Conservation (phyloP, 2,888 invertebrate genomes). For the Xylota sylvarum region DNA sequence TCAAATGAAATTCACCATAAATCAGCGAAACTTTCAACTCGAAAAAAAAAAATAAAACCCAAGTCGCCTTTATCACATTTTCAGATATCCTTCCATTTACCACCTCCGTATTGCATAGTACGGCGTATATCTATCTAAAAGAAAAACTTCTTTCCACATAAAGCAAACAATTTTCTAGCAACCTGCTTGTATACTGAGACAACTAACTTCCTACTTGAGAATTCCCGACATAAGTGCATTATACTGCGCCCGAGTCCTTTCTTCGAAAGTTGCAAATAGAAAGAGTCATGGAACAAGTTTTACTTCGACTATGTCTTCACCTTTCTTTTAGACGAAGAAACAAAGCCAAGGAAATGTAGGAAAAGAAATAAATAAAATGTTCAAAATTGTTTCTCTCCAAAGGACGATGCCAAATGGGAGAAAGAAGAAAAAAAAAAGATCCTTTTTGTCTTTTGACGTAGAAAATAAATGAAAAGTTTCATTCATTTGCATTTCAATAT, state of each 20-base stretch:
- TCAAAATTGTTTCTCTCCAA: constrained; percentile 43
- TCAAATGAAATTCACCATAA: constrained; percentile 25
- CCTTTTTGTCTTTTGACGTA: not conserved
- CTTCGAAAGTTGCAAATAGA: constrained; percentile 28
- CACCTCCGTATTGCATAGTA: not conserved
- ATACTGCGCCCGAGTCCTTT: constrained; percentile 43
- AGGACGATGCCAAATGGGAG: not conserved
- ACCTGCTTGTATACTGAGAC: constrained; percentile 33
- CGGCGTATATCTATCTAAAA: not conserved
- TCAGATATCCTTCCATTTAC: not conserved
- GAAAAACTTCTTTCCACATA: not conserved
- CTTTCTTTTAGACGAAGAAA: not conserved
- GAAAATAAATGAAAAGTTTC: not conserved
- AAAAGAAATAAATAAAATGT: constrained; percentile 24
- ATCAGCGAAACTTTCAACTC: constrained; percentile 6
- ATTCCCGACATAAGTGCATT: constrained; percentile 63
- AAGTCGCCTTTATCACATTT: constrained; percentile 18
- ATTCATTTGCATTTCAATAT: constrained; percentile 22
- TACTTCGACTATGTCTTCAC: constrained; percentile 1
- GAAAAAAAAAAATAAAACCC: not conserved
- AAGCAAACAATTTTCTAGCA: constrained; percentile 33
- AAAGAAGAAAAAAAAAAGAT: not conserved
- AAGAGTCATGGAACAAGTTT: constrained; percentile 15
- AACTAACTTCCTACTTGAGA: constrained; percentile 54
- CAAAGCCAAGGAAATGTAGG: constrained; percentile 7